phyloP scores from a whole-genome alignment of 2,888 invertebrate species.

The Bruchidius siliquastri region DNA sequence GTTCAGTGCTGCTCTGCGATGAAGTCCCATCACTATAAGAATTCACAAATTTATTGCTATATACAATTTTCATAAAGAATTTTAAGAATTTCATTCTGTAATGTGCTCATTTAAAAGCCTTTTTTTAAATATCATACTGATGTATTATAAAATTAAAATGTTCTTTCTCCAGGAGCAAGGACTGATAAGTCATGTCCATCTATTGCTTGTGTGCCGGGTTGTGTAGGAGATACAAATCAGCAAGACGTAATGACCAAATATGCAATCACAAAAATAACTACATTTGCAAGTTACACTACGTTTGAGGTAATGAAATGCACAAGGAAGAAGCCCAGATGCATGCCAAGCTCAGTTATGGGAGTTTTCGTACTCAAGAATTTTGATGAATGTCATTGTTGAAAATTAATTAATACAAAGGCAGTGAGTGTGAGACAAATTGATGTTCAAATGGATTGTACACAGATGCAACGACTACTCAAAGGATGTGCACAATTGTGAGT shows the following conservation, averaged over 20 bases:
- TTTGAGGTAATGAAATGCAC: neutral
- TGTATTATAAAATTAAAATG: too few species aligned
- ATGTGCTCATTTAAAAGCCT: too few species aligned
- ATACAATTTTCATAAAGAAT: too few species aligned
- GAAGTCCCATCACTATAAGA: too few species aligned
- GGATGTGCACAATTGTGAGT: too few species aligned
- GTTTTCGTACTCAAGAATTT: neutral
- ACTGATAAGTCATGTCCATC: neutral
- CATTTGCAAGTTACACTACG: neutral
- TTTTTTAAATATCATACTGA: too few species aligned
- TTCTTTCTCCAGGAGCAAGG: neutral
- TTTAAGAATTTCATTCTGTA: too few species aligned
- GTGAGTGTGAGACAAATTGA: neutral
- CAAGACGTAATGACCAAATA: neutral
- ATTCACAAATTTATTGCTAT: too few species aligned
- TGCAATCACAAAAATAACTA: neutral
- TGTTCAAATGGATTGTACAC: too few species aligned
- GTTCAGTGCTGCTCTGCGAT: too few species aligned
- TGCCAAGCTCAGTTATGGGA: neutral
- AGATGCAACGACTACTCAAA: too few species aligned
- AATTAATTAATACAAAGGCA: neutral
- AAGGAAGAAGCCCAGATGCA: neutral
- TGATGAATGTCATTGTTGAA: neutral
- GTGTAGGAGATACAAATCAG: neutral
- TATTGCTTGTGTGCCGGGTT: neutral